phyloP scores from a whole-genome alignment of 2,888 invertebrate species.

The Synanthedon tipuliformis region DNA sequence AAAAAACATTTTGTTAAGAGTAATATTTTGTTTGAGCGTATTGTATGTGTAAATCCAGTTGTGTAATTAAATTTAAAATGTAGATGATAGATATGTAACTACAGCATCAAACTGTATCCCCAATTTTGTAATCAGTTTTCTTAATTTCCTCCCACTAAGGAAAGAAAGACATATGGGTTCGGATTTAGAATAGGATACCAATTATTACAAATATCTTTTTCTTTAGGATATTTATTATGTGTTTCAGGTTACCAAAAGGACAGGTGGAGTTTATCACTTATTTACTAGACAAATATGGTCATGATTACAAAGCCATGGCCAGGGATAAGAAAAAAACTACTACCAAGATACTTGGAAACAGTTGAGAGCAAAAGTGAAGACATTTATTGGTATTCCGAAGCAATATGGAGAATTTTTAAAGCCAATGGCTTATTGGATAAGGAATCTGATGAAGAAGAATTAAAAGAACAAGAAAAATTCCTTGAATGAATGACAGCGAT shows the following conservation, averaged over 20 bases:
- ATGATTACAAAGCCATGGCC: slow-evolving; percentile 91
- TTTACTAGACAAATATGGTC: slow-evolving; percentile 87
- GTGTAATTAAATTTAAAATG: too few relatives aligned
- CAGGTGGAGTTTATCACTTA: slow-evolving; percentile 83
- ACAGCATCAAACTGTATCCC: too few relatives aligned
- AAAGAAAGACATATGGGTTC: too few relatives aligned
- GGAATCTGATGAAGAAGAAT: slow-evolving; percentile 60
- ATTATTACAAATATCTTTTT: too few relatives aligned
- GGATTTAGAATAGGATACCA: too few relatives aligned
- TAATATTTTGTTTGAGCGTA: too few relatives aligned
- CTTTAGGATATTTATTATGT: too few relatives aligned
- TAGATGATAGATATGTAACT: too few relatives aligned
- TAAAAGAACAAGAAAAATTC: slow-evolving; percentile 49
- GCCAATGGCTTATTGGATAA: slow-evolving; percentile 61
- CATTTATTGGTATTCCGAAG: slow-evolving; percentile 85
- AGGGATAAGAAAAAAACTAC: slow-evolving; percentile 86
- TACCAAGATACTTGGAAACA: slow-evolving; percentile 94
- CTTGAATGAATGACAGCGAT: slow-evolving; percentile 48
- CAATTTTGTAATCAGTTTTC: too few relatives aligned
- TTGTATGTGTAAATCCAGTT: too few relatives aligned
- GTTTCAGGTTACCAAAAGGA: slow-evolving; percentile 75
- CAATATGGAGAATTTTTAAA: slow-evolving; percentile 79
- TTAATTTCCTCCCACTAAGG: too few relatives aligned
- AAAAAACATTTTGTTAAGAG: too few relatives aligned
- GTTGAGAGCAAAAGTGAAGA: slow-evolving; percentile 82